phyloP scores from a whole-genome alignment of 1,140 invertebrate genomes.

The Homarus americanus region DNA sequence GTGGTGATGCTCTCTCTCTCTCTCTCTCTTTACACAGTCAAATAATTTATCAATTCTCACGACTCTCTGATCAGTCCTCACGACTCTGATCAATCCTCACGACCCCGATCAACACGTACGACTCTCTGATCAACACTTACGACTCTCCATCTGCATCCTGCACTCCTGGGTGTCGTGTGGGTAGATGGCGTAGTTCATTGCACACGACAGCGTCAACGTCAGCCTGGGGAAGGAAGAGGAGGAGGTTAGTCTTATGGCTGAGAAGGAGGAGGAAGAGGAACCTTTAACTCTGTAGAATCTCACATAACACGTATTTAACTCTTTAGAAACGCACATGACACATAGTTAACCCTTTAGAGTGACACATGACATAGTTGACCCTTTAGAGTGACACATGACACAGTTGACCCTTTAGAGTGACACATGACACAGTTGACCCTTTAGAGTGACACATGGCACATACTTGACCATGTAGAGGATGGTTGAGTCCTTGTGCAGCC shows the following conservation, averaged over 20 bases:
- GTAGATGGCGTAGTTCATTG: conserved; percentile 94
- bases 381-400: too few species aligned
- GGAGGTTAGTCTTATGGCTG: too few species aligned
- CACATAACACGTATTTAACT: too few species aligned
- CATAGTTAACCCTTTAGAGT: too few species aligned
- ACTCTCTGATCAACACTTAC: conserved; percentile 9
- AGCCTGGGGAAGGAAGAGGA: conserved; percentile 26
- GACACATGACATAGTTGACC: too few species aligned
- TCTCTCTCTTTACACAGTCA: neutral
- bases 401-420: too few species aligned
- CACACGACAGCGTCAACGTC: conserved; percentile 84
- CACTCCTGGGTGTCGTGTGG: conserved; percentile 94
- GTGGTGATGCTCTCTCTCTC: neutral
- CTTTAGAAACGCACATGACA: too few species aligned
- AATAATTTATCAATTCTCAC: too few species aligned
- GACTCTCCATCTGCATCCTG: conserved; percentile 89
- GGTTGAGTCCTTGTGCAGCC: conserved; percentile 76
- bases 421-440: neutral
- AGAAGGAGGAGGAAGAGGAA: too few species aligned
- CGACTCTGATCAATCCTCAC: neutral
- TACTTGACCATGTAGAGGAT: conserved; percentile 78
- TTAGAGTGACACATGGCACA: conserved; percentile 29
- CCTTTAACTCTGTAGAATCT: too few species aligned
- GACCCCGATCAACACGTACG: too few species aligned
- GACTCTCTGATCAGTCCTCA: neutral